phyloP scores from a whole-genome alignment of 2,797 vertebrate genomes.

The Cheirogaleus major region DNA sequence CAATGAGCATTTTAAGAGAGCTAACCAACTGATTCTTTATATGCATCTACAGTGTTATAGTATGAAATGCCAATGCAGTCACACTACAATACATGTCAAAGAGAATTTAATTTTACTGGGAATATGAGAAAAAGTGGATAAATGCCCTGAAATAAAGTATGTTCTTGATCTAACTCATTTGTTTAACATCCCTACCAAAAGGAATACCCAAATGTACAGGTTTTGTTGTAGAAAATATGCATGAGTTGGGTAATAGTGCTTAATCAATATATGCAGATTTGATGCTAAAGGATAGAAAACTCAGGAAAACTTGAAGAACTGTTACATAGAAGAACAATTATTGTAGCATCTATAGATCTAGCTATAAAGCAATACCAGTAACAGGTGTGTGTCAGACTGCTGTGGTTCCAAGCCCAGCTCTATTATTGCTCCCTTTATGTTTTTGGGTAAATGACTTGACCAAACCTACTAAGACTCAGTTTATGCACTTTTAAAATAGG shows the following conservation, averaged over 20 bases:
- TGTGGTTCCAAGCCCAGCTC: not conserved
- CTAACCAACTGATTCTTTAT: not conserved
- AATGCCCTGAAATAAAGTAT: not conserved
- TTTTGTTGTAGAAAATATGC: slow-evolving; percentile 15
- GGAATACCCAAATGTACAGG: not conserved
- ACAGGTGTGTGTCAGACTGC: not conserved
- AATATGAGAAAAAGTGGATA: not conserved
- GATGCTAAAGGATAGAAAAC: not conserved
- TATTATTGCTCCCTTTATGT: not conserved
- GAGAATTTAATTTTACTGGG: not conserved
- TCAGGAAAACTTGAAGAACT: not conserved
- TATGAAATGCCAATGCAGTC: not conserved
- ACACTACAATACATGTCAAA: not conserved
- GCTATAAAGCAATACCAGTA: not conserved
- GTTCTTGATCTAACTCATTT: not conserved
- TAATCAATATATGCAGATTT: not conserved
- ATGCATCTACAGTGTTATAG: not conserved
- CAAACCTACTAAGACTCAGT: not conserved
- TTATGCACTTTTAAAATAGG: not conserved
- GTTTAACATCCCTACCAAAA: not conserved
- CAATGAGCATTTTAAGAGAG: not conserved
- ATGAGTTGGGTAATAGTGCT: not conserved
- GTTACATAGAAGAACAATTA: not conserved
- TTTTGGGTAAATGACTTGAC: not conserved
- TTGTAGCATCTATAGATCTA: not conserved